phyloP scores from a whole-genome alignment of 2,113 vertebrate species.

The Nannobrachium achirus region DNA sequence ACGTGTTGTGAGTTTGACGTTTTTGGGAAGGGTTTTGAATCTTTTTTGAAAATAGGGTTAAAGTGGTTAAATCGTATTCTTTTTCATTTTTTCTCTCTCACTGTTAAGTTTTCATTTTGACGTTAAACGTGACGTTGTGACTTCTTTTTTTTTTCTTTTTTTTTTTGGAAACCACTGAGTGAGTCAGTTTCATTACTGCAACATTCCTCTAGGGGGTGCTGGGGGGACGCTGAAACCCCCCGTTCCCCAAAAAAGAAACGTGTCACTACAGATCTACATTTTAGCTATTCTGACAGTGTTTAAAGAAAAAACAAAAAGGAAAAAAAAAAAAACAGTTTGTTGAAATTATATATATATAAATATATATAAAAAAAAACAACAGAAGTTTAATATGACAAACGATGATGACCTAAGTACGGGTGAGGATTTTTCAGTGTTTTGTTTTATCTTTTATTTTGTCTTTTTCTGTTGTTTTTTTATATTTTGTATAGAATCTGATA shows the following conservation, averaged over 20 bases:
- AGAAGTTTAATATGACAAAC: slow-evolving; percentile 60
- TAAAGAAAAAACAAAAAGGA: slow-evolving; percentile 36
- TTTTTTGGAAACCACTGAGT: slow-evolving; percentile 59
- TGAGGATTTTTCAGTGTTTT: slow-evolving; percentile 75
- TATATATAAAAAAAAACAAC: slow-evolving; percentile 36
- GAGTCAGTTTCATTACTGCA: slow-evolving; percentile 69
- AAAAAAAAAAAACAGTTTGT: slow-evolving; percentile 25
- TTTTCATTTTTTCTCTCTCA: slow-evolving; percentile 32
- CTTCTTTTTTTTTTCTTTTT: slow-evolving; percentile 38
- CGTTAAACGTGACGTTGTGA: slow-evolving; percentile 41
- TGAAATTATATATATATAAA: slow-evolving; percentile 19
- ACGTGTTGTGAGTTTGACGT: too few species aligned
- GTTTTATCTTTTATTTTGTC: slow-evolving; percentile 48
- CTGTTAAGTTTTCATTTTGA: slow-evolving; percentile 29
- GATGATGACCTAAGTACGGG: slow-evolving; percentile 67
- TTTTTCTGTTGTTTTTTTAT: slow-evolving; percentile 63
- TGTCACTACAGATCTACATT: slow-evolving; percentile 58
- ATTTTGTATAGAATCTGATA: slow-evolving; percentile 73
- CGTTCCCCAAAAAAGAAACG: slow-evolving; percentile 6
- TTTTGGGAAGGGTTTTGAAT: too few species aligned
- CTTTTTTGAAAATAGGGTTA: too few species aligned
- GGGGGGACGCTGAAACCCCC: slow-evolving; percentile 22
- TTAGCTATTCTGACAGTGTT: slow-evolving; percentile 59
- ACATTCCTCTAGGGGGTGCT: slow-evolving; percentile 74
- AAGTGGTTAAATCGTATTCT: slow-evolving; percentile 43